Conservation (phyloP, 2,797 vertebrate genomes). For the Onychomys leucogaster region DNA sequence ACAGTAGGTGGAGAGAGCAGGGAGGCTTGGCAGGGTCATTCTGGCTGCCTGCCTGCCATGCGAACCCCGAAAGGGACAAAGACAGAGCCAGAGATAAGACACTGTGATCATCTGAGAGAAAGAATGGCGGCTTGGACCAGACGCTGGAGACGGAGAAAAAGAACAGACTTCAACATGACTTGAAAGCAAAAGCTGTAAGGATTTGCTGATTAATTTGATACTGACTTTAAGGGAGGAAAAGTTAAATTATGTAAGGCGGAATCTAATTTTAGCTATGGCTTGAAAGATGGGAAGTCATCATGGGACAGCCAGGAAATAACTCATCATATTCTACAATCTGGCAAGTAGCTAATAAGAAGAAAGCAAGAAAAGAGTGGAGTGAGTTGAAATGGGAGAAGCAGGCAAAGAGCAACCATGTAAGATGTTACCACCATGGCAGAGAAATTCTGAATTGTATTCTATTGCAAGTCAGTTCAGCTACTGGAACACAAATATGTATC, state of each 20-base stretch:
- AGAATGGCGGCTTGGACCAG: background rate
- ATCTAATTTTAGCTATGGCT: background rate
- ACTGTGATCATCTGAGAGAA: background rate
- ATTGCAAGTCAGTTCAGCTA: slow-evolving; percentile 27
- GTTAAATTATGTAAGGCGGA: background rate
- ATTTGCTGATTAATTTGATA: background rate
- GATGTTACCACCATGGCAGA: background rate
- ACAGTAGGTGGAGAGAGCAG: background rate
- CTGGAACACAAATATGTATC: background rate
- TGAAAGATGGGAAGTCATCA: background rate
- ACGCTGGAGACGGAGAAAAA: background rate
- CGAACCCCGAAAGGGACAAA: background rate
- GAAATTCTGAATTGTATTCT: slow-evolving; percentile 15
- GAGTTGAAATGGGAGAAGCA: background rate
- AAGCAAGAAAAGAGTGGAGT: background rate
- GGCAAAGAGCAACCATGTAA: background rate
- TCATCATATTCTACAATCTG: background rate
- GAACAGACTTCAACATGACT: background rate
- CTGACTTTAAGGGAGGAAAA: background rate
- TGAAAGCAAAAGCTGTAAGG: slow-evolving; percentile 6
- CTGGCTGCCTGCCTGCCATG: background rate
- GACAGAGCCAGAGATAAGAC: background rate
- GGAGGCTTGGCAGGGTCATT: background rate
- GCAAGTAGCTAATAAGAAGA: background rate
- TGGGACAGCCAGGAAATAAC: background rate